Percentiles rank a stretch among this genome's conserved stretches.
phyloP scores from a whole-genome alignment of 2,888 invertebrate species.

The Drosophila neonasuta region DNA sequence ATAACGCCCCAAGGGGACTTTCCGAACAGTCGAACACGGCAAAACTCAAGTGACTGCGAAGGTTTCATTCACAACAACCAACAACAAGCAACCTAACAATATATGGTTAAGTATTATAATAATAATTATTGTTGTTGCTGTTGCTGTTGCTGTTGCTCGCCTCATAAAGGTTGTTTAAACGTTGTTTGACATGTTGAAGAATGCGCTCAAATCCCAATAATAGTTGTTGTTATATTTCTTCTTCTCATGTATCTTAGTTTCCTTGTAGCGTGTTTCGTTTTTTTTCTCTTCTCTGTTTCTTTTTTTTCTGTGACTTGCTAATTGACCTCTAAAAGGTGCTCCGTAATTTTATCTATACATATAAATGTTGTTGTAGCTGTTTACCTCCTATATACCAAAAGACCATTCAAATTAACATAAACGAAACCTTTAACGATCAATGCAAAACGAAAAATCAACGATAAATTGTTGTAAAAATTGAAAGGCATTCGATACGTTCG shows the following conservation, averaged over 20 bases:
- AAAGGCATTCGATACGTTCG: conserved; percentile 14
- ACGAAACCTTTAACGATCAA: conserved; percentile 36
- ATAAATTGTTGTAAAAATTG: conserved; percentile 25
- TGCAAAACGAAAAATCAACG: conserved; percentile 14
- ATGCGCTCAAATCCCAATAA: conserved; percentile 36
- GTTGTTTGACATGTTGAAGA: conserved; percentile 56
- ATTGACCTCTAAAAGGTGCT: conserved; percentile 69
- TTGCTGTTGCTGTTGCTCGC: conserved; percentile 30
- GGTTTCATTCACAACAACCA: conserved; percentile 32
- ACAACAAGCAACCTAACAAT: conserved; percentile 20
- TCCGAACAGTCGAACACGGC: background rate
- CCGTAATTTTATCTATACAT: conserved; percentile 30
- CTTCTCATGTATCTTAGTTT: conserved; percentile 19
- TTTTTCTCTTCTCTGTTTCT: conserved; percentile 14
- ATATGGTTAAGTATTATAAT: conserved; percentile 19
- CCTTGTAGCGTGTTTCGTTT: conserved; percentile 44
- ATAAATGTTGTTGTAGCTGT: conserved; percentile 1
- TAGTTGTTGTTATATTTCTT: conserved; percentile 13
- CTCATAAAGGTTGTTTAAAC: conserved; percentile 38
- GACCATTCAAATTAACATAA: conserved; percentile 53
- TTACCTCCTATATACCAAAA: conserved; percentile 14
- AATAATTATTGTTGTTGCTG: conserved; percentile 29
- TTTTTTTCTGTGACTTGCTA: conserved; percentile 54
- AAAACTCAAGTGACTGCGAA: conserved; percentile 13
- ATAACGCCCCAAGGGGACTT: background rate